Evolutionary conservation across 2,888 invertebrate genomes (phyloP).

Genomic region (Hoplodrina blanda): DNA sequence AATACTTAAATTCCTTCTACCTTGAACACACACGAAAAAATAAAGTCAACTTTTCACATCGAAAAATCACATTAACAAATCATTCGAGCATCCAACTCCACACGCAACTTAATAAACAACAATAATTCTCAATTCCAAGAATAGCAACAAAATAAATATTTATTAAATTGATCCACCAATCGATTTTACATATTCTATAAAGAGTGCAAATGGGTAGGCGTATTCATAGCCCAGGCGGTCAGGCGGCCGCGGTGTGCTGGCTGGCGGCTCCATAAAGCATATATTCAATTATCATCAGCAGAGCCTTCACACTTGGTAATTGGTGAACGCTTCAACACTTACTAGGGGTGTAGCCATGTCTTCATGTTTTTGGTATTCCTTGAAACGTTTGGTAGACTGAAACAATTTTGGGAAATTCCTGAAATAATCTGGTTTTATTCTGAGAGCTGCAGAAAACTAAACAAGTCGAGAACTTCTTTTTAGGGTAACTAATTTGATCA

Average conservation of each 20-base stretch:
- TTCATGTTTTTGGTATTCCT: constrained; percentile 7
- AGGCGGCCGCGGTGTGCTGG: constrained; percentile 18
- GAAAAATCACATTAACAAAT: neutral
- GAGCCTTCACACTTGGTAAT: constrained; percentile 84
- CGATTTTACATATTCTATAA: constrained; percentile 44
- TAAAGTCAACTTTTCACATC: neutral
- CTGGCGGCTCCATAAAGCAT: constrained; percentile 77
- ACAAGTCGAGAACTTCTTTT: too few species aligned
- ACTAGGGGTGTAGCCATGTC: constrained; percentile 61
- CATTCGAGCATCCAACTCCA: neutral
- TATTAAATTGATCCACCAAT: constrained; percentile 46
- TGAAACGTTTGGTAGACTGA: neutral
- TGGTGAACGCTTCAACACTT: constrained; percentile 82
- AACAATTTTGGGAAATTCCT: neutral
- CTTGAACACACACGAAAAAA: neutral
- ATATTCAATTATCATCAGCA: constrained; percentile 84
- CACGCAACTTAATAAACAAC: constrained; percentile 13
- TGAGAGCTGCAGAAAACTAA: too few species aligned
- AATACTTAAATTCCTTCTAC: neutral
- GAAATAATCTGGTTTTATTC: neutral
- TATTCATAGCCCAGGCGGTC: constrained; percentile 32
- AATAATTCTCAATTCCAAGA: constrained; percentile 12
- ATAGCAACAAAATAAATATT: constrained; percentile 36
- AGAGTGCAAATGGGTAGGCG: constrained; percentile 56
- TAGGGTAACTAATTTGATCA: too few species aligned